phyloP scores from a whole-genome alignment of 2,113 vertebrate species.

The Tragelaphus scriptus region DNA sequence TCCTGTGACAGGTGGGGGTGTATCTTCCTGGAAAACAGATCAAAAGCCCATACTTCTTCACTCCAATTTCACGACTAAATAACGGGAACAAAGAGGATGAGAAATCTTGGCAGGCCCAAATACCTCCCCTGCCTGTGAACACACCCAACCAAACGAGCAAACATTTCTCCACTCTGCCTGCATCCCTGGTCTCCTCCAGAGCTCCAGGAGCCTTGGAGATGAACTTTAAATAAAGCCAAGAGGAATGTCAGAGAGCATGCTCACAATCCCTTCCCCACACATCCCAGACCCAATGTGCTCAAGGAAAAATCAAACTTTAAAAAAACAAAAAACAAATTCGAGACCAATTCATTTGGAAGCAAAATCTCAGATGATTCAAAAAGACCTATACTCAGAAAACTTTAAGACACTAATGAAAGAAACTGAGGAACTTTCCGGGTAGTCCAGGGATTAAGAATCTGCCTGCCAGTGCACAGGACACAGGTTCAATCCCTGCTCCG shows the following conservation, averaged over 20 bases:
- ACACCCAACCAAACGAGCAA: accelerated
- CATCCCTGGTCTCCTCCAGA: neutral
- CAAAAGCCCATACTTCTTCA: neutral
- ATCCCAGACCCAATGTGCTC: neutral
- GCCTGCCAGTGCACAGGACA: neutral
- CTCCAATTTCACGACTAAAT: neutral
- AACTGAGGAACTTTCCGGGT: neutral
- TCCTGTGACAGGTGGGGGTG: neutral
- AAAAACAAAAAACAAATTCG: neutral
- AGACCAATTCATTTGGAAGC: neutral
- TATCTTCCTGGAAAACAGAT: neutral
- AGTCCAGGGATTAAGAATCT: neutral
- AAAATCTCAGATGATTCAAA: neutral
- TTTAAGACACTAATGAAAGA: neutral
- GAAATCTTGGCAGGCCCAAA: neutral
- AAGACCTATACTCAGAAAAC: neutral
- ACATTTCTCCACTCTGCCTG: neutral
- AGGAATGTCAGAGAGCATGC: neutral
- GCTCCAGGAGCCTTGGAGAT: neutral
- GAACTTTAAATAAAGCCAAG: neutral
- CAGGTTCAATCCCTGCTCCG: neutral
- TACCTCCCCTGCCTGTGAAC: neutral
- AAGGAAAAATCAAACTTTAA: neutral
- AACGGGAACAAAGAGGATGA: neutral
- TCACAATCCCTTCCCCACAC: neutral